These are phyloP conservation scores for Coregonus clupeaformis DNA, from an alignment of 2,113 vertebrate species.

Conservation along the genomic window DNA sequence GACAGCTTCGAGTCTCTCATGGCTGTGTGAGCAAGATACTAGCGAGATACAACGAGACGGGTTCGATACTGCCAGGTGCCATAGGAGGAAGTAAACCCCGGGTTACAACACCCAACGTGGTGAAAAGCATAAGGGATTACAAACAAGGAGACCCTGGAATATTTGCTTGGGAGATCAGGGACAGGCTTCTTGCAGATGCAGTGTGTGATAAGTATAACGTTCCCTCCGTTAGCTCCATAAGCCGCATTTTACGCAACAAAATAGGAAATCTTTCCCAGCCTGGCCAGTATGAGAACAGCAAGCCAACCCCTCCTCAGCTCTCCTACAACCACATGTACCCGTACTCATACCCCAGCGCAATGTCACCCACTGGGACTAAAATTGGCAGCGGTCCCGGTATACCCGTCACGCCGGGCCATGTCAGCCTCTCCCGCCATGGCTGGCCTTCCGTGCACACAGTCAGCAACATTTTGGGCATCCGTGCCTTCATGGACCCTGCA, in stretches of 20 bases:
- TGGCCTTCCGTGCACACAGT: slow-evolving; percentile 90
- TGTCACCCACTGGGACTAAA: slow-evolving; percentile 76
- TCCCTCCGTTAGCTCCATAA: slow-evolving; percentile 92
- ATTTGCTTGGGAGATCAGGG: slow-evolving; percentile 94
- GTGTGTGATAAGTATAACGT: slow-evolving; percentile 95
- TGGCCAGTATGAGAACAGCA: slow-evolving; percentile 70
- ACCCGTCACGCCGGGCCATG: slow-evolving; percentile 66
- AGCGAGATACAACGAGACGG: slow-evolving; percentile 91
- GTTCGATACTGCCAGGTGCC: slow-evolving; percentile 89
- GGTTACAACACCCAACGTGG: slow-evolving; percentile 90
- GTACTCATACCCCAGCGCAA: slow-evolving; percentile 79
- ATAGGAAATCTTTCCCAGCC: slow-evolving; percentile 81
- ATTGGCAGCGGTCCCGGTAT: slow-evolving; percentile 68
- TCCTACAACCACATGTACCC: slow-evolving; percentile 85
- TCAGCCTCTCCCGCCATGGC: slow-evolving; percentile 78
- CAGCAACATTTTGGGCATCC: slow-evolving; percentile 89
- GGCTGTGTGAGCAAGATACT: slow-evolving; percentile 92
- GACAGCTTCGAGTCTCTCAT: slow-evolving; percentile 86
- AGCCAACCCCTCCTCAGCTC: slow-evolving; percentile 71
- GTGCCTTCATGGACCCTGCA: slow-evolving; percentile 85
- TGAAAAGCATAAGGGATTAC: slow-evolving; percentile 88
- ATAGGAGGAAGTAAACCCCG: slow-evolving; percentile 92
- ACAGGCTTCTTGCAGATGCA: slow-evolving; percentile 85
- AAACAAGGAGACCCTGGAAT: slow-evolving; percentile 90
- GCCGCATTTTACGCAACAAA: slow-evolving; percentile 88